A percentile compares a stretch with the other conserved stretches of the same genome.
Evolutionary conservation across 2,113 vertebrate genomes (phyloP).

Genomic region (Cichladusa arquata): DNA sequence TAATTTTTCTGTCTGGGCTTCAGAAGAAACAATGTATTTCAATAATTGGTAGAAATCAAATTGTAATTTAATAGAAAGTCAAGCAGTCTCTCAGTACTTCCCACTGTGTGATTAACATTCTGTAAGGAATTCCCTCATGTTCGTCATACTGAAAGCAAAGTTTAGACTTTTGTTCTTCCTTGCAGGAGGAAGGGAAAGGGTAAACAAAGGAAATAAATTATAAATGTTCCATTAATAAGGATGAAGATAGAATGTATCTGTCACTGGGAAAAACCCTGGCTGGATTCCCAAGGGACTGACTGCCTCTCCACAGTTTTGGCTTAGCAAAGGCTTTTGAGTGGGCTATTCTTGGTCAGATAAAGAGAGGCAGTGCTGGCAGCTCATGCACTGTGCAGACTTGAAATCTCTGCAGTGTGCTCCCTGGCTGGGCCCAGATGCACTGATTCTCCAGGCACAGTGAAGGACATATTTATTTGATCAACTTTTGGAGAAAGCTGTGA

Average conservation of each 20-base stretch:
- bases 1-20: background rate
- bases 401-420: slow-evolving; percentile 20
- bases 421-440: background rate
- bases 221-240: background rate
- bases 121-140: background rate
- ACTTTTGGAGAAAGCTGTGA: background rate
- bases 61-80: background rate
- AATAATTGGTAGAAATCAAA: background rate
- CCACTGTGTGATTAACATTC: background rate
- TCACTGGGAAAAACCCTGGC: slow-evolving; percentile 23
- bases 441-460: background rate
- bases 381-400: background rate
- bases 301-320: slow-evolving; percentile 5
- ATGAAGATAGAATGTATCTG: slow-evolving; percentile 21
- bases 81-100: background rate
- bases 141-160: background rate
- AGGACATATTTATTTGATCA: slow-evolving; percentile 27
- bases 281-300: background rate
- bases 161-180: background rate
- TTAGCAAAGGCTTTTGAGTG: background rate
- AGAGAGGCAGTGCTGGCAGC: background rate
- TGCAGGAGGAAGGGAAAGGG: background rate
- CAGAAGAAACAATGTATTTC: background rate
- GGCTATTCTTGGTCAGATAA: slow-evolving; percentile 38
- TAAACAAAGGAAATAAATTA: slow-evolving; percentile 34